Base-by-base conservation (phyloP, 2,888 invertebrate species). In the Chymomyza amoena region DNA sequence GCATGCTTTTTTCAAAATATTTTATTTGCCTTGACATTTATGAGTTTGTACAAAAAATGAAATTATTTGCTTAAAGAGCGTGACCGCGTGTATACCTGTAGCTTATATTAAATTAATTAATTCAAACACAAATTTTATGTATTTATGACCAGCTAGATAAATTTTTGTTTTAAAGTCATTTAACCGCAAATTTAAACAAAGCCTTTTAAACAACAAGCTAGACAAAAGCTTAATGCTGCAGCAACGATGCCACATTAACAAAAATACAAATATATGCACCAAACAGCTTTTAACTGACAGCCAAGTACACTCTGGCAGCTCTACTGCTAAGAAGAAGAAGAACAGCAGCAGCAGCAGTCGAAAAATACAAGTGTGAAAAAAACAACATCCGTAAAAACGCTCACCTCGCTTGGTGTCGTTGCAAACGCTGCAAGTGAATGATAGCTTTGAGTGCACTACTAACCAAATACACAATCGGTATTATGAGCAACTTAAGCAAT, bases 381-480 rank as follows among this genome's bases (percentile, higher is more conserved):
- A 16, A 54, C 54, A 20, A 18, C 54, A 20, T 54, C 20, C 54
- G 54, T 54, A 18, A 54, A 16, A 54, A 54, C 54, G 54, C 18
- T 54, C 54, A 54, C 54, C 54, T 18, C 0, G 20, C 18, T 20
- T 54, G 54, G 16, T 54, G 54, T 16, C 54, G 54, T 20, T 54
- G 54, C 7, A 54, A 54, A 18, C 54, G 54, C 54, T 18, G 54
- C 54, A 18, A 60, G 87, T 91, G 90, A 88, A 91, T 91, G 91
- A 90, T 91, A 90, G 90, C 91, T 78, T 84, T 91, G 89, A 91
- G 90, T 84, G 90, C 91, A 77, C 87, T 91, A 76, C 74, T 91
- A 78, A 91, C 90, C 72, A 90, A 90, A 83, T 91, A 90, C 68
- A 90, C 90, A 70, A 81, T 90, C 78, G 89, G 88, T 88, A 90